Evolutionary conservation across 2,797 vertebrate species (phyloP), one percentile per base, ranked within the genome.

Genomic region (Hozukius guyotensis): DNA sequence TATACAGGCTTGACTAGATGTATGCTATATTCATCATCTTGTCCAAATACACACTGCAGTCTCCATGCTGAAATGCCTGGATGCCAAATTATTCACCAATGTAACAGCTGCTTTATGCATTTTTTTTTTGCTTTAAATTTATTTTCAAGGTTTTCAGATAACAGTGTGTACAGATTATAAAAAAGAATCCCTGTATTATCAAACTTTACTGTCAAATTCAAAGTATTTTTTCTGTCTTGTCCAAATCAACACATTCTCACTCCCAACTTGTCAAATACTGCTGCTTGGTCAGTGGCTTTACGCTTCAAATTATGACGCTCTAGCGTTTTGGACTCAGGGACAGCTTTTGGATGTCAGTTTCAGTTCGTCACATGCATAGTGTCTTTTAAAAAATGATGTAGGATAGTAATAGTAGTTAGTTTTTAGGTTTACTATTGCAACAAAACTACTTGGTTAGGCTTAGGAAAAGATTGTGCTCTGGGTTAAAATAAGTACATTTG

Each of bases 11-110:
- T 81, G 86, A 92, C 88, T 80, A 82, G 72, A 87, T 74, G 84
- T 88, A 72, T 49, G 70, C 61, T 83, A 53, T 80, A 90, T 91
- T 88, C 80, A 90, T 91, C 91, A 90, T 86, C 52, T 76, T 89
- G 87, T 93, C 85, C 82, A 77, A 81, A 86, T 62, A 53, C 78
- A 53, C 78, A 53, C 77, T 75, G 72, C 68, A 32, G 36, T 57
- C 81, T 61, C 64, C 5, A 3, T 1, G 73, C 61, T 27, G 72
- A 73, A 64, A 20, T 6, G 46, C 76, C 56, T 60, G 64, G 66
- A 76, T 32, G 67, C 55, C 2, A 10, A 66, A 42, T 31, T 25
- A 29, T 57, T 81, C 46, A 31, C 52, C 69, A 10, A 60, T 53
- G 32, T 59, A 42, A 27, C 62, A 29, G 29, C 25, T 34, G 27